These are phyloP conservation scores for Trematomus loennbergii DNA, from an alignment of 2,113 vertebrate species.

Conservation along the genomic window DNA sequence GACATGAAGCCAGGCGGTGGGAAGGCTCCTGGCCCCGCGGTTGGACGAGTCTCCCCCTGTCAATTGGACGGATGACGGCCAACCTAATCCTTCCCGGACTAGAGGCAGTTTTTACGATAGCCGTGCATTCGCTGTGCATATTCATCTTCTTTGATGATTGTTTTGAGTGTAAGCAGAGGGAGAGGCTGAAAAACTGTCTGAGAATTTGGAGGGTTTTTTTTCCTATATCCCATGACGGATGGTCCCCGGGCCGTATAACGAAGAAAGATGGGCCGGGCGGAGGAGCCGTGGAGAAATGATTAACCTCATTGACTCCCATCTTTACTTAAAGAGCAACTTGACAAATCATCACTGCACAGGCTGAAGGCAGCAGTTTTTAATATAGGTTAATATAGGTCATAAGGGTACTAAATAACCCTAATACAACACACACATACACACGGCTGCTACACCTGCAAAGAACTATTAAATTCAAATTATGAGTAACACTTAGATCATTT, in stretches of 20 bases:
- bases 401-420: slow-evolving; percentile 37
- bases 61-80: slow-evolving; percentile 63
- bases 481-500: neutral
- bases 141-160: slow-evolving; percentile 72
- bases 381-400: too few species aligned
- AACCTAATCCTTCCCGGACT: slow-evolving; percentile 69
- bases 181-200: slow-evolving; percentile 63
- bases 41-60: slow-evolving; percentile 44
- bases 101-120: slow-evolving; percentile 55
- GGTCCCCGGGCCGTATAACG: slow-evolving; percentile 24
- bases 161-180: slow-evolving; percentile 61
- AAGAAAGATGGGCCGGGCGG: slow-evolving; percentile 54
- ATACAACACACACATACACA: slow-evolving; percentile 18
- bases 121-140: slow-evolving; percentile 50
- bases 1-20: neutral
- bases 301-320: slow-evolving; percentile 67
- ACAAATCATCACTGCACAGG: slow-evolving; percentile 74
- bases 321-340: slow-evolving; percentile 70
- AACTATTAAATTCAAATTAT: neutral
- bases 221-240: slow-evolving; percentile 52
- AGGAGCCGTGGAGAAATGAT: slow-evolving; percentile 62
- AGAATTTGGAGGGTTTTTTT: slow-evolving; percentile 57
- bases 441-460: neutral
- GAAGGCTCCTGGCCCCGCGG: slow-evolving; percentile 15
- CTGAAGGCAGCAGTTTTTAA: slow-evolving; percentile 30